phyloP scores from a whole-genome alignment of 2,888 invertebrate species.

The Phlogophora meticulosa region DNA sequence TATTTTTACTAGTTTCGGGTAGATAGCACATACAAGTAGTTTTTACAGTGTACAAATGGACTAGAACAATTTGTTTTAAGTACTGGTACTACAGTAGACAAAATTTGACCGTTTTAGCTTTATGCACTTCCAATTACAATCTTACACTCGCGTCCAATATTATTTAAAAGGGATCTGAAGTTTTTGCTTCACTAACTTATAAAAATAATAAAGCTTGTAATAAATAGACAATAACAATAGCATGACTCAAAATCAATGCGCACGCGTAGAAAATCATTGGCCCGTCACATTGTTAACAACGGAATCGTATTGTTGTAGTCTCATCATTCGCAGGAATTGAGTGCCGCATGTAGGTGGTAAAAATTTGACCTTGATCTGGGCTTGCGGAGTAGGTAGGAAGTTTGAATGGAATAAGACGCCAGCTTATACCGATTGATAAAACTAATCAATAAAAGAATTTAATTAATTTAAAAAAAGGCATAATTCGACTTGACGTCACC shows the following conservation, averaged over 20 bases:
- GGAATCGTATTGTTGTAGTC: not conserved
- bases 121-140: too few relatives aligned
- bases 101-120: too few relatives aligned
- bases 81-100: too few relatives aligned
- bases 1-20: not conserved
- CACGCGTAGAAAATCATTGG: not conserved
- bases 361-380: too few relatives aligned
- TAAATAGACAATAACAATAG: not conserved
- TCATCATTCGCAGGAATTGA: not conserved
- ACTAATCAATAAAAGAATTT: not conserved
- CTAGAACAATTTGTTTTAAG: not conserved
- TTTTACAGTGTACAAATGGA: not conserved
- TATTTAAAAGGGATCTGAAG: too few relatives aligned
- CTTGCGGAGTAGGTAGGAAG: too few relatives aligned
- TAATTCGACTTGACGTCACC: slow-evolving; percentile 21
- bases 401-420: too few relatives aligned
- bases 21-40: not conserved
- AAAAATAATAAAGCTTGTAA: too few relatives aligned
- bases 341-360: not conserved
- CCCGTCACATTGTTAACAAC: not conserved
- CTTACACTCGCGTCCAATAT: too few relatives aligned
- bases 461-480: not conserved
- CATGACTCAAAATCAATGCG: slow-evolving; percentile 1
- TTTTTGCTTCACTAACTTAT: too few relatives aligned
- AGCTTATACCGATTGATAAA: not conserved